Evolutionary conservation across 2,113 vertebrate genomes (phyloP).

Genomic region (Puffinus mauretanicus): DNA sequence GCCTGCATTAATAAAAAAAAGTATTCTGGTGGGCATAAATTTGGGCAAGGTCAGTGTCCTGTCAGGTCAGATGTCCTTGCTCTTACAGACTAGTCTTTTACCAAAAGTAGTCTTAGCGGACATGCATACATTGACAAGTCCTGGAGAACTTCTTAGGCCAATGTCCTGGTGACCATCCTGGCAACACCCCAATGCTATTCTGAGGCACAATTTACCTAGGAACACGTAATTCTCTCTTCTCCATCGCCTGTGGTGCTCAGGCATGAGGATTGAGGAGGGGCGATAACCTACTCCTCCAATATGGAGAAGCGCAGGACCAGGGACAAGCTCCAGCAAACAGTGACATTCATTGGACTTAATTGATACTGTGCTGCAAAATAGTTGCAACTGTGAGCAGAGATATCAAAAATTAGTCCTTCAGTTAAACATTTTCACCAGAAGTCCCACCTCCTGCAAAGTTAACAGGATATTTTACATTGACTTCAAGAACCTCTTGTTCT

Average conservation of each 20-base stretch:
- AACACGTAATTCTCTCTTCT: background rate
- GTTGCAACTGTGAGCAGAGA: background rate
- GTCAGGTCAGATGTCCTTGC: background rate
- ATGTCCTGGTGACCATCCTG: background rate
- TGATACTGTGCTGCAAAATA: background rate
- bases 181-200: accelerated
- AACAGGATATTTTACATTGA: background rate
- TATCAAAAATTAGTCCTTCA: background rate
- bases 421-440: background rate
- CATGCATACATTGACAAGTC: background rate
- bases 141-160: background rate
- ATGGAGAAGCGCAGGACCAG: background rate
- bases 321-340: background rate
- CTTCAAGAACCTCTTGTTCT: background rate
- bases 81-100: background rate
- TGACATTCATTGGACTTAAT: background rate
- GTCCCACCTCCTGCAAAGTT: background rate
- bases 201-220: background rate
- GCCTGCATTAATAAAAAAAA: background rate
- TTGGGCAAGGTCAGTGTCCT: background rate
- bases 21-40: background rate
- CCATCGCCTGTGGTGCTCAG: background rate
- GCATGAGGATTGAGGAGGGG: background rate
- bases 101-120: accelerated
- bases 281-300: background rate